Conservation (phyloP, 2,797 vertebrate genomes). For the Limosa lapponica region DNA sequence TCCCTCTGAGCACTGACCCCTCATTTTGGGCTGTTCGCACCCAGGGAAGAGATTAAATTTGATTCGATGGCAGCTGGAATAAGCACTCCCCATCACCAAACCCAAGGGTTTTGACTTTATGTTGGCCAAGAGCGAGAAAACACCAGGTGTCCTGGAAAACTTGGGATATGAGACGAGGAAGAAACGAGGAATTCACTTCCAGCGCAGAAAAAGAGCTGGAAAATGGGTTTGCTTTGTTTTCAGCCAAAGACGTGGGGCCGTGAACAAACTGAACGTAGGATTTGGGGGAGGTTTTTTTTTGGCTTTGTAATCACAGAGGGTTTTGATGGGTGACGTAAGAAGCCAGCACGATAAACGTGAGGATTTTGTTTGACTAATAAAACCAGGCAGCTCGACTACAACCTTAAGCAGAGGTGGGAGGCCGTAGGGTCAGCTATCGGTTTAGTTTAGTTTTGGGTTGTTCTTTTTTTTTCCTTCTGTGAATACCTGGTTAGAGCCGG, state of each 20-base stretch:
- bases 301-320: fast-evolving
- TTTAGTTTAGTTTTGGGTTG: fast-evolving
- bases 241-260: not conserved
- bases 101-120: not conserved
- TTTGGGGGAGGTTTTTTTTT: fast-evolving
- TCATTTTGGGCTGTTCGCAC: not conserved
- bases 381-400: too few species aligned
- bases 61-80: not conserved
- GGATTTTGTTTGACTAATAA: fast-evolving
- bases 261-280: fast-evolving
- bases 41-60: not conserved
- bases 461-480: fast-evolving
- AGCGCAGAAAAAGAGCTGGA: not conserved
- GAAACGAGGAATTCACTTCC: fast-evolving
- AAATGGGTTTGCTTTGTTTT: not conserved
- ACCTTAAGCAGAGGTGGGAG: fast-evolving
- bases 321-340: not conserved
- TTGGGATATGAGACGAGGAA: not conserved
- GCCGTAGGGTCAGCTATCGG: fast-evolving
- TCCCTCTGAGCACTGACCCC: fast-evolving
- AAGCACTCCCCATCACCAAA: not conserved
- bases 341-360: fast-evolving
- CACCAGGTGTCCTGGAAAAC: not conserved
- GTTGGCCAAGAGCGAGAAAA: not conserved
- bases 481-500: conserved; percentile 95